Evolutionary conservation across 2,113 vertebrate genomes (phyloP).

Genomic region (Perca flavescens): DNA sequence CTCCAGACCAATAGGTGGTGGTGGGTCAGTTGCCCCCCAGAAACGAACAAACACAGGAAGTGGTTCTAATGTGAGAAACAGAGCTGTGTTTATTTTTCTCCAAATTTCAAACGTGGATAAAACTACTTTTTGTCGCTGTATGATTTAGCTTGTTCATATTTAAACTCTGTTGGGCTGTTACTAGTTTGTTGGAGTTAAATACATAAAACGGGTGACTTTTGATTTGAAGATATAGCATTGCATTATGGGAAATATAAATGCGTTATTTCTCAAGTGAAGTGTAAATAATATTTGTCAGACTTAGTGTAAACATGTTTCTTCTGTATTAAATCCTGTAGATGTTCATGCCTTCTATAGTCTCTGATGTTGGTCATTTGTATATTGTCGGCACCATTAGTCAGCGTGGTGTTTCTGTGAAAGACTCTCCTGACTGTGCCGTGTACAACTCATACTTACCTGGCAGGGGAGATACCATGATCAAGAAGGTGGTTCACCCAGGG

Average conservation of each 20-base stretch:
- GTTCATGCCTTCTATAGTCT: fast-evolving
- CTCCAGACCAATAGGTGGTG: not conserved
- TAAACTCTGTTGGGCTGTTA: too few species aligned
- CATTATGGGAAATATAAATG: not conserved
- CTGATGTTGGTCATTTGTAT: not conserved
- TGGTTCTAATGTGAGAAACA: too few species aligned
- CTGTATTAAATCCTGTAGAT: not conserved
- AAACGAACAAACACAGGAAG: too few species aligned
- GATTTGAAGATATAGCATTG: not conserved
- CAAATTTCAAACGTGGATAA: too few species aligned
- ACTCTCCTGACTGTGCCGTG: not conserved
- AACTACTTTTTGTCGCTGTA: too few species aligned
- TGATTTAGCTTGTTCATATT: too few species aligned
- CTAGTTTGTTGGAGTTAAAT: not conserved
- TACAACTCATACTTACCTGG: too few species aligned
- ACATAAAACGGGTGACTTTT: not conserved
- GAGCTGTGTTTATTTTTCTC: too few species aligned
- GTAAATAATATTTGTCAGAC: not conserved
- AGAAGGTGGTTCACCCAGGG: too few species aligned
- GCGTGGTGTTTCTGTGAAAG: not conserved
- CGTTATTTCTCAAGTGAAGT: not conserved
- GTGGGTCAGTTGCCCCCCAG: not conserved
- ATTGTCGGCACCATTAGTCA: not conserved
- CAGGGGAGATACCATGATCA: too few species aligned
- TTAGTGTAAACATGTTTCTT: not conserved